Base-by-base conservation (phyloP, 2,113 vertebrate genomes). In the Notothenia coriiceps region DNA sequence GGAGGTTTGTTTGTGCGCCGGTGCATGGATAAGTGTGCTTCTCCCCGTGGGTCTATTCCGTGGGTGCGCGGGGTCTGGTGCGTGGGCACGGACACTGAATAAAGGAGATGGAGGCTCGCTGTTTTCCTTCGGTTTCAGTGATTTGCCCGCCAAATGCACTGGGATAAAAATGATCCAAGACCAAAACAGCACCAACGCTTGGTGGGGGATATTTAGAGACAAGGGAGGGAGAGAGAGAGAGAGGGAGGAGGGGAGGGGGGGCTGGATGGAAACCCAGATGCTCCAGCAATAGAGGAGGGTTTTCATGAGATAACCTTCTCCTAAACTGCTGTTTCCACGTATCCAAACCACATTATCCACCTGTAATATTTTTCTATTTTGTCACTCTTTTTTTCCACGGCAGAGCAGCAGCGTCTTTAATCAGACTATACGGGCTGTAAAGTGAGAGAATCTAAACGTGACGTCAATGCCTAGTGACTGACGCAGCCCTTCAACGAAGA, bases 391-490 rank as follows among this genome's bases (percentile, higher is more conserved):
- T 40, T 64, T 86, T 89, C 73, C 72, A 43, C 77, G 81, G 77
- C 60, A 90, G 85, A 95, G 95, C 94, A 92, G 94, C 95, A 93
- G 95, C 90, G 94, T 94, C 95, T 96, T 96, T 96, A 96, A 95
- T 95, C 95, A 94, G 95, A 93, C 96, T 95, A 95, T 94, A 92
- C 96, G 96, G 97, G 96, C 95, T 96, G 96, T 93, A 96, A 97
- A 98, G 96, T 98, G 96, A 98, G 98, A 97, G 96, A 95, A 92
- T 94, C 94, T 94, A 82, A 92, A 93, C 91, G 94, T 95, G 94
- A 95, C 94, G 94, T 95, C 94, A 95, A 94, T 94, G 93, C 93
- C 93, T 94, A 92, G 94, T 94, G 94, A 95, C 94, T 95, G 94
- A 94, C 94, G 94, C 94, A 98, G 96, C 96, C 96, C 94, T 95